Percentiles rank a stretch among this genome's conserved stretches.
Evolutionary conservation across 1,140 invertebrate species (phyloP).

Genomic region (Nixonia krombeini): DNA sequence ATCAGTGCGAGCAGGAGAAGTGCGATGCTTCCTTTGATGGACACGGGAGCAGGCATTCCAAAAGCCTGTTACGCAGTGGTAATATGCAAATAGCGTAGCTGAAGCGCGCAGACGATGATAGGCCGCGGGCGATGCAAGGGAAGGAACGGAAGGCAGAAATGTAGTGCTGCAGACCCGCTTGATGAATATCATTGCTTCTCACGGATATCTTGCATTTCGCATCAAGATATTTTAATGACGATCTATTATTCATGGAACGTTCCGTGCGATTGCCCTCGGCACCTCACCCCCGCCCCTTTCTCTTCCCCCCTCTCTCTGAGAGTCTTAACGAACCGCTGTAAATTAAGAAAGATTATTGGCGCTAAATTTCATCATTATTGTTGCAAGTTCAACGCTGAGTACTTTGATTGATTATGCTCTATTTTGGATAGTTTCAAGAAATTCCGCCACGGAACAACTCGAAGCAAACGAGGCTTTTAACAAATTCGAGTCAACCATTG

Average conservation of each 20-base stretch:
- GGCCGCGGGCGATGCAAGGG: constrained; percentile 34
- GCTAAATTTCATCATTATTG: too few species aligned
- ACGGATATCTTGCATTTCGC: neutral
- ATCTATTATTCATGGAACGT: neutral
- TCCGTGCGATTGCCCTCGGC: too few species aligned
- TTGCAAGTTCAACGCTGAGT: too few species aligned
- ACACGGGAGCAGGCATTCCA: constrained; percentile 50
- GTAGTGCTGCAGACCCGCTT: constrained; percentile 13
- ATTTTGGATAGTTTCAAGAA: too few species aligned
- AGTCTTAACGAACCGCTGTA: too few species aligned
- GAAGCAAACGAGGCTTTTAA: too few species aligned
- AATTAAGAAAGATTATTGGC: too few species aligned
- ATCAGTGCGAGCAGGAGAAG: constrained; percentile 51
- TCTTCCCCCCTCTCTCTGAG: too few species aligned
- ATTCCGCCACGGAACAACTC: too few species aligned
- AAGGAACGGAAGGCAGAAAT: constrained; percentile 37
- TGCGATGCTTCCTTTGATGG: constrained; percentile 56
- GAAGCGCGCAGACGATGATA: constrained; percentile 56
- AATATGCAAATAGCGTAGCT: constrained; percentile 66
- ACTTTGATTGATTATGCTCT: too few species aligned
- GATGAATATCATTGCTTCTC: constrained; percentile 30
- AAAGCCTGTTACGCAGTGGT: constrained; percentile 59
- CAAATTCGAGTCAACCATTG: too few species aligned
- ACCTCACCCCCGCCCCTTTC: too few species aligned
- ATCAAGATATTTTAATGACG: neutral